Evolutionary conservation across 2,888 invertebrate species (phyloP), one percentile per base, ranked within the genome.

Genomic region (Spisula subtruncata): DNA sequence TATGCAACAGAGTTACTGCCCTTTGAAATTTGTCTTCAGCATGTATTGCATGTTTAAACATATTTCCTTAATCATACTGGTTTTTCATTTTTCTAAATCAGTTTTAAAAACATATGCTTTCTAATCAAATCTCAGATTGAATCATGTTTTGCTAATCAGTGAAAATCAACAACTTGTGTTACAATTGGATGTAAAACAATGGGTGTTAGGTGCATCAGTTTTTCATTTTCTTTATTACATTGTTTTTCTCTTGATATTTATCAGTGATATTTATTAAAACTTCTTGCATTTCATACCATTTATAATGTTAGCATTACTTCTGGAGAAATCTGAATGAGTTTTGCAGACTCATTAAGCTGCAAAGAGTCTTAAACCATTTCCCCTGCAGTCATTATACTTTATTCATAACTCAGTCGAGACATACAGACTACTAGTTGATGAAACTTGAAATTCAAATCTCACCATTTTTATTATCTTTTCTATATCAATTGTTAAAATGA

Each of bases 391-490:
- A 35, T 25, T 75, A 25, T 18, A 12, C 32, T 32, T 12, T 25
- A 32, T 25, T 75, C 35, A 35, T 29, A 75, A 16, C 14, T 35
- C 75, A 2, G 14, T 14, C 14, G 0, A 75, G 75, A 75, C 75
- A 16, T 32, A 35, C 75, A 32, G 75, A 75, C 75, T 32, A 32
- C 35, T 12, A 35, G 75, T 35, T 75, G 75, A 75, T 75, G 75
- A 75, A 35, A 75, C 29, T 18, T 75, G 75, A 35, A 75, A 75
- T 75, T 35, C 35, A 35, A 75, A 18, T 32, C 75, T 75, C 18
- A 18, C n/a, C 32, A 66, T 66, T 75, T 35, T 75, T 75, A 75
- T 75, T 32, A 75, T 75, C 32, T 8, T 75, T 32, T 75, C 60
- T 35, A 32, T 75, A 35, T 16, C 75, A 75, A 35, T 75, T 14